Evolutionary conservation across 64 coral and sea anemone genomes (phyloP), one percentile per base, ranked within the genome.

Genomic region (Platygyra sinensis): DNA sequence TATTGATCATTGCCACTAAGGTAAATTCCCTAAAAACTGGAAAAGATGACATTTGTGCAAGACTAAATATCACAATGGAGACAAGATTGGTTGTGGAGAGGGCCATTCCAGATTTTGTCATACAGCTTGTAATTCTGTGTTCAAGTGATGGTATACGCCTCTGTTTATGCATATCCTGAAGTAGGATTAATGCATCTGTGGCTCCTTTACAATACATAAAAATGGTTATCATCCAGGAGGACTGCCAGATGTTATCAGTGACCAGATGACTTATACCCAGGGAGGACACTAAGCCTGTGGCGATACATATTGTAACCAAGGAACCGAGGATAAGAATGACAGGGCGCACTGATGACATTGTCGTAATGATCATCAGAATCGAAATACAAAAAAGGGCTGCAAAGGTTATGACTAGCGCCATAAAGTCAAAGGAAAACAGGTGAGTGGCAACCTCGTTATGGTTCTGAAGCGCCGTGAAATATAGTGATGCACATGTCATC

Each of bases 21-120:
- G 82, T 63, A 49, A 82, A 75, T 59, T 64, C 74, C 67, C 75
- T 86, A 71, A 94, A 79, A 29, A 80, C 88, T 51, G 49, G 52
- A 65, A 94, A 94, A 62, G 73, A 79, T 18, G 93, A 89, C 15
- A 80, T 52, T 19, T 78, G 63, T n/a, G 81, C 72, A 86, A 90
- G 86, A 29, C 87, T 80, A 28, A 85, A 80, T 22, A 90, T 55
- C 10, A 86, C 63, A 72, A 63, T 33, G 29, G 32, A 71, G 72
- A 90, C 86, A 10, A 94, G 49, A 62, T 88, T 82, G 32, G 93
- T 86, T 72, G 87, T 90, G 8, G 93, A 90, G 8, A 90, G 51
- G 84, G 84, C 42, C 73, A 94, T 80, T 14, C 93, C 93, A 22
- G 85, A 73, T 61, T 86, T 94, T 27, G 87, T 86, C 30, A 80